Base-by-base conservation (phyloP, 2,113 vertebrate genomes). In the Engystomops pustulosus region DNA sequence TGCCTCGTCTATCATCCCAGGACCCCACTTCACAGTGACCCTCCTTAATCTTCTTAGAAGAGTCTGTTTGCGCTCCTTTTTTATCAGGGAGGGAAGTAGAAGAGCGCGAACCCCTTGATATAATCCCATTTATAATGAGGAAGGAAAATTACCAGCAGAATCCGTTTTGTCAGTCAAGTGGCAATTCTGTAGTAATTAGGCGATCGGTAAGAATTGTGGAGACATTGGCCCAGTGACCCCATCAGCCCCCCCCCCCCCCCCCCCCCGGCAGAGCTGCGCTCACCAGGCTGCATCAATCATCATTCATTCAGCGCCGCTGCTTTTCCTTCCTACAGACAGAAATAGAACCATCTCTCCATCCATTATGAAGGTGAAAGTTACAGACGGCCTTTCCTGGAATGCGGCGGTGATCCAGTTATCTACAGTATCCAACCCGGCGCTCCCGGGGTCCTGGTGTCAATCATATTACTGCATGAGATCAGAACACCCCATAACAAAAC, bases 101-200 rank as follows among this genome's bases (percentile, higher is more conserved):
- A 88, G 90, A 93, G 91, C 87, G 87, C 90, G 85, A 91, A 88
- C 76, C 87, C 79, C 86, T 88, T 90, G 88, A 92, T 91, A 91
- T 88, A 92, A 91, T 91, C 88, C 88, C 84, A 79, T 87, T 88
- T 89, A 86, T 89, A 90, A 90, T 88, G 91, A 68, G 82, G 85
- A 90, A 81, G 44, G 89, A 88, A 92, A 92, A 93, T 91, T 89
- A 89, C 86, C 80, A 89, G 79, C 0, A 0, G 90, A 90, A 93
- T 92, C 90, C 90, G 85, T 89, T 67, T n/a, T 90, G 88, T 90
- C 90, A 92, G 83, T 90, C 38, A 82, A 91, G 89, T 72, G 68
- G 53, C 60, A 51, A 77, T 76, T 18, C 81, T 23, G 15, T 10
- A 75, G 44, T 84, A 76, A 84, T 84, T 84, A 84, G 81, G 70